A percentile compares a stretch with the other conserved stretches of the same genome.
Evolutionary conservation across 2,888 invertebrate species (phyloP).

Genomic region (Drosophila kambysellisi): DNA sequence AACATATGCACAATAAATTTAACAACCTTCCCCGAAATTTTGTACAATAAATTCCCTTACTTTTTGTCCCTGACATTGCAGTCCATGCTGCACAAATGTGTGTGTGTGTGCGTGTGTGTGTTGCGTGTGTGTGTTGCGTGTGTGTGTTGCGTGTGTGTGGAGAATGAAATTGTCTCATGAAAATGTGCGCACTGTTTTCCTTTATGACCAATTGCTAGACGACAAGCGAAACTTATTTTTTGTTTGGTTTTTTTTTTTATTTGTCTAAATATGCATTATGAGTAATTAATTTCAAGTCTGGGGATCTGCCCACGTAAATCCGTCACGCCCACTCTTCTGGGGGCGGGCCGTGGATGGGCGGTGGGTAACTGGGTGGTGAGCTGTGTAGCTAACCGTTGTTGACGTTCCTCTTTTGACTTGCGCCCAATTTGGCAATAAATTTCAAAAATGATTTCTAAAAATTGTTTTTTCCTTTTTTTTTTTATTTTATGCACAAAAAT

Average conservation of each 20-base stretch:
- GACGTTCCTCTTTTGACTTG: conserved; percentile 59
- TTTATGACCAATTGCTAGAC: conserved; percentile 46
- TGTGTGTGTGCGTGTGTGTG: conserved; percentile 15
- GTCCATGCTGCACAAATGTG: conserved; percentile 28
- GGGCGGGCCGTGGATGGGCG: background rate
- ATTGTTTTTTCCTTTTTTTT: conserved; percentile 23
- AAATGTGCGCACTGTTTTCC: conserved; percentile 42
- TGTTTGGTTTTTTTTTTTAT: background rate
- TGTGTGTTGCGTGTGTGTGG: conserved; percentile 18
- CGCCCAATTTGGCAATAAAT: conserved; percentile 80
- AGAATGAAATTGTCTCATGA: conserved; percentile 36
- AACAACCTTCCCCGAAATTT: conserved; percentile 5
- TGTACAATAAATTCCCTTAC: conserved; percentile 62
- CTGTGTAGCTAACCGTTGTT: conserved; percentile 28
- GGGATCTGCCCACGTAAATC: conserved; percentile 47
- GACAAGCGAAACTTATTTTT: conserved; percentile 12
- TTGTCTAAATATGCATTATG: conserved; percentile 41
- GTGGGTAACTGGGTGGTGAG: background rate
- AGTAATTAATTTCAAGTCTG: conserved; percentile 43
- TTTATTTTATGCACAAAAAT: conserved; percentile 36
- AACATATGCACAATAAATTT: conserved; percentile 70
- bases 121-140: conserved; percentile 24
- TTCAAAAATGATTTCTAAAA: conserved; percentile 63
- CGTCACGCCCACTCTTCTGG: conserved; percentile 43
- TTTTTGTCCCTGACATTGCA: conserved; percentile 70